These are phyloP conservation scores for Grantiella picta DNA, from an alignment of 2,113 vertebrate species.

Conservation along the genomic window DNA sequence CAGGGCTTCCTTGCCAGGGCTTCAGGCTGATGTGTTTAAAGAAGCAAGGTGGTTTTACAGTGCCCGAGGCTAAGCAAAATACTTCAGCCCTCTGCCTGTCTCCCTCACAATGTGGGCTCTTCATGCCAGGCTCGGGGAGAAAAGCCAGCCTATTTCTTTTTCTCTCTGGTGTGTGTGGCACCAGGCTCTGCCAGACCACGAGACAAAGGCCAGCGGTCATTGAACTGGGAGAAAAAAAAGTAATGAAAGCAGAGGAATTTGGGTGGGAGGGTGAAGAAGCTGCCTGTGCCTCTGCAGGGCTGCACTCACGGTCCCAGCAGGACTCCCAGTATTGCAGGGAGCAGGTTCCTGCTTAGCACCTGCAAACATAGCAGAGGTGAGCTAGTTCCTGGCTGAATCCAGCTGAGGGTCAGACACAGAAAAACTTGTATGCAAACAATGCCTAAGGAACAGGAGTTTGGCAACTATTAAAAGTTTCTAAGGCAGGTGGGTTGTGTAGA, in stretches of 20 bases:
- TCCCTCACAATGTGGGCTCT: background rate
- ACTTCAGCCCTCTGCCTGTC: background rate
- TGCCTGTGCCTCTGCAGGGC: background rate
- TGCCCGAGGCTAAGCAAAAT: background rate
- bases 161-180: background rate
- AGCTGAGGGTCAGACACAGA: background rate
- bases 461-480: background rate
- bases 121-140: background rate
- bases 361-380: background rate
- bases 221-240: background rate
- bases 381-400: background rate
- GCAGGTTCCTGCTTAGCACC: background rate
- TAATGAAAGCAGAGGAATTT: constrained; percentile 12
- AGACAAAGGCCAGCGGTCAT: background rate
- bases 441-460: background rate
- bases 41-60: background rate
- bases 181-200: constrained; percentile 17
- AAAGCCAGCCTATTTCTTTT: background rate
- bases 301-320: background rate
- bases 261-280: background rate
- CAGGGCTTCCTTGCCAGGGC: background rate
- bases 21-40: background rate
- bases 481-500: background rate
- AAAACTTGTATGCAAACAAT: background rate
- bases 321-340: background rate